phyloP scores from a whole-genome alignment of 2,888 invertebrate genomes.

The Mactromeris polynyma region DNA sequence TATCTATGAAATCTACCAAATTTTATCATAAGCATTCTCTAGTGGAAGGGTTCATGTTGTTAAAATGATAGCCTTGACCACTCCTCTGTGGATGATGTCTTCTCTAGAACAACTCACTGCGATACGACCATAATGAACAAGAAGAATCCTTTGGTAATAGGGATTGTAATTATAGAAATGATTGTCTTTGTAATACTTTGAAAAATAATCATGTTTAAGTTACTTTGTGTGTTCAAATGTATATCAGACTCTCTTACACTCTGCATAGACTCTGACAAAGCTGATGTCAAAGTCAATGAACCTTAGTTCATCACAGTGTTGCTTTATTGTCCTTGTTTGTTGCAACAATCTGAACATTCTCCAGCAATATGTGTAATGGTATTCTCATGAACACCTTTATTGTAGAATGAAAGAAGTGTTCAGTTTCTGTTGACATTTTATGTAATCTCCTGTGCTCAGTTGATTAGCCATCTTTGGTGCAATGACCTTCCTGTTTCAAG shows the following conservation, averaged over 20 bases:
- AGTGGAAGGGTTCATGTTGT: too few relatives aligned
- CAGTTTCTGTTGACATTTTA: background rate
- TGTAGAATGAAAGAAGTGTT: background rate
- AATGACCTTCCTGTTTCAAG: background rate
- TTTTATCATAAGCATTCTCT: too few relatives aligned
- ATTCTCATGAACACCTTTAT: background rate
- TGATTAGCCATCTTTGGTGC: background rate
- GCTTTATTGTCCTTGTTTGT: background rate
- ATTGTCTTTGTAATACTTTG: too few relatives aligned
- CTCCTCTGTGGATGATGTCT: too few relatives aligned
- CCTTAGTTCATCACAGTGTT: background rate
- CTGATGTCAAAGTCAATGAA: background rate
- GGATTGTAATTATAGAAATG: too few relatives aligned
- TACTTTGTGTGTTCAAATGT: background rate
- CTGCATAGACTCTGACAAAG: background rate
- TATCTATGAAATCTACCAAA: too few relatives aligned
- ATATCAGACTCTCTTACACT: background rate
- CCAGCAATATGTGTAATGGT: background rate
- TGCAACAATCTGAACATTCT: background rate
- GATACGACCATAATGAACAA: too few relatives aligned
- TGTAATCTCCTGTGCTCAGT: background rate
- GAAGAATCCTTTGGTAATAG: too few relatives aligned
- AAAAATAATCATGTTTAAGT: background rate
- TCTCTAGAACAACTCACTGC: too few relatives aligned
- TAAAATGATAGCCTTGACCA: too few relatives aligned